Conservation (phyloP, 2,888 invertebrate genomes). For the Helleia helle region DNA sequence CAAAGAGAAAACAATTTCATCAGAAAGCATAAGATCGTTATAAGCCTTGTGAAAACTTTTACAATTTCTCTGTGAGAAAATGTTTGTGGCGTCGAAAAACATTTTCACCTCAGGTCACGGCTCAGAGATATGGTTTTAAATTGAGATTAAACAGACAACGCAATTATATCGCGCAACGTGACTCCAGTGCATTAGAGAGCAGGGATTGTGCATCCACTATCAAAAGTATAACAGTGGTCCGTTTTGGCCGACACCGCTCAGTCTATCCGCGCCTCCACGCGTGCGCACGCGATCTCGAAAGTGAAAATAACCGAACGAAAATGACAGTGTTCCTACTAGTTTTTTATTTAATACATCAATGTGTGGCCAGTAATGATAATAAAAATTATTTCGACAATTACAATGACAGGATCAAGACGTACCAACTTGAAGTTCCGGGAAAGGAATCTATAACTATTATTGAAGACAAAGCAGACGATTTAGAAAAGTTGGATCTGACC, state of each 20-base stretch:
- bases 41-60: conserved; percentile 34
- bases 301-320: conserved; percentile 56
- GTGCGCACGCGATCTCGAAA: conserved; percentile 58
- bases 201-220: conserved; percentile 62
- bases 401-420: conserved; percentile 56
- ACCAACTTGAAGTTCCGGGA: conserved; percentile 72
- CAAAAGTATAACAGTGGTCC: conserved; percentile 65
- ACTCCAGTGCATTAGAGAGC: conserved; percentile 64
- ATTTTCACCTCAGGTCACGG: conserved; percentile 67
- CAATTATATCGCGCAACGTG: conserved; percentile 69
- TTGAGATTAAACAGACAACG: conserved; percentile 62
- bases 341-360: conserved; percentile 41
- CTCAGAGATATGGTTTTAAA: conserved; percentile 61
- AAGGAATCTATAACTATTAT: conserved; percentile 73
- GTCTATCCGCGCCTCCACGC: conserved; percentile 50
- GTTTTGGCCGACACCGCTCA: conserved; percentile 47
- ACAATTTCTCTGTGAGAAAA: conserved; percentile 45
- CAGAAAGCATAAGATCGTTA: conserved; percentile 5
- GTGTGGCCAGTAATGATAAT: conserved; percentile 37
- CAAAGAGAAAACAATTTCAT: conserved; percentile 1
- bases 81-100: conserved; percentile 57
- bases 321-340: conserved; percentile 52
- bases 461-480: conserved; percentile 51
- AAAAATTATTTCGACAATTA: conserved; percentile 47
- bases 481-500: conserved; percentile 20